These are phyloP conservation scores for Chaetorhynchus papuensis DNA, from an alignment of 2,113 vertebrate genomes.

Conservation along the genomic window DNA sequence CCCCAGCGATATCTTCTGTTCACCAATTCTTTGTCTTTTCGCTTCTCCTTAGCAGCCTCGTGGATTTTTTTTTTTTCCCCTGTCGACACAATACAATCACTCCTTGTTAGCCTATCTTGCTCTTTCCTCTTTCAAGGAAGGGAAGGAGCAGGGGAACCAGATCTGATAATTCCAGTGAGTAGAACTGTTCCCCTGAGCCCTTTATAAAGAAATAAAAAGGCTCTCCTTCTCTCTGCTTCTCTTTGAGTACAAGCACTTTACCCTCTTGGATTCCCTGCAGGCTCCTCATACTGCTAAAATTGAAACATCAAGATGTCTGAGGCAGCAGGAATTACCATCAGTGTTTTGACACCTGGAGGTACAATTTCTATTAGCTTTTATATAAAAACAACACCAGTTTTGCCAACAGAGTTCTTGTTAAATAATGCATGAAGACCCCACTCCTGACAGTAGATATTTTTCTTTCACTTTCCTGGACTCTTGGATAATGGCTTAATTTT, in stretches of 20 bases:
- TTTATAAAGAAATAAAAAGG: slow-evolving; percentile 65
- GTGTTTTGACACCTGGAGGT: slow-evolving; percentile 70
- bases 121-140: slow-evolving; percentile 33
- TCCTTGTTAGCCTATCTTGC: slow-evolving; percentile 35
- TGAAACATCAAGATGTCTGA: slow-evolving; percentile 72
- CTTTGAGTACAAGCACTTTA: slow-evolving; percentile 65
- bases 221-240: slow-evolving; percentile 60
- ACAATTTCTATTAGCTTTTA: slow-evolving; percentile 70
- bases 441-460: slow-evolving; percentile 22
- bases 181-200: slow-evolving; percentile 60
- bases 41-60: not conserved
- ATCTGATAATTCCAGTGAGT: slow-evolving; percentile 58
- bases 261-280: slow-evolving; percentile 67
- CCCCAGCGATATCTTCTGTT: not conserved
- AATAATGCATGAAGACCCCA: slow-evolving; percentile 65
- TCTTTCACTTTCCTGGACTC: slow-evolving; percentile 17
- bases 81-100: not conserved
- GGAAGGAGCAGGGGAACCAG: slow-evolving; percentile 44
- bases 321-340: slow-evolving; percentile 64
- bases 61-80: not conserved
- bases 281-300: slow-evolving; percentile 67
- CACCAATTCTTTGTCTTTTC: not conserved
- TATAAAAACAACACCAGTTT: slow-evolving; percentile 65
- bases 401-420: slow-evolving; percentile 50
- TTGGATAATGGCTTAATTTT: slow-evolving; percentile 13